Evolutionary conservation across 2,797 vertebrate species (phyloP).

Genomic region (Pogoniulus pusillus): DNA sequence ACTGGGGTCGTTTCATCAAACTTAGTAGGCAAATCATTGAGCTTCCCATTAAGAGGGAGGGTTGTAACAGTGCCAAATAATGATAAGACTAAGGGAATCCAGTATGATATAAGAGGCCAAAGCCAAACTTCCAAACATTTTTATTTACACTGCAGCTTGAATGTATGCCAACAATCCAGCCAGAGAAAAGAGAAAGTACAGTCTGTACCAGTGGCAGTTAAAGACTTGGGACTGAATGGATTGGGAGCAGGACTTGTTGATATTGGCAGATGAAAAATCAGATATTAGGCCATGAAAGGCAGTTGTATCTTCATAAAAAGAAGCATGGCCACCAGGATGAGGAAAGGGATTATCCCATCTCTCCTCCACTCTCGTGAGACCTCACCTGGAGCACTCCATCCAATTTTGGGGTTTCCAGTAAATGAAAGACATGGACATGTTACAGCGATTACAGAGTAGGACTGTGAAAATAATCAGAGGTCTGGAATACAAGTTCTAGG

Average conservation of each 20-base stretch:
- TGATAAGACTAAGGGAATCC: not conserved
- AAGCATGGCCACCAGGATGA: fast-evolving
- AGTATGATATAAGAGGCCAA: slow-evolving; percentile 38
- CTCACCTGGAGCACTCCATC: not conserved
- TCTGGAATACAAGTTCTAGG: not conserved
- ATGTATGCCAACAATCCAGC: slow-evolving; percentile 52
- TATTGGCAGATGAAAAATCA: not conserved
- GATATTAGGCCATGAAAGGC: not conserved
- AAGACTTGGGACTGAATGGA: not conserved
- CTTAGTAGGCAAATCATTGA: not conserved
- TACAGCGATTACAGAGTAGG: not conserved
- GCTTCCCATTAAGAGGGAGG: not conserved
- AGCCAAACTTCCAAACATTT: slow-evolving; percentile 54
- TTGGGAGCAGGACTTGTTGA: not conserved
- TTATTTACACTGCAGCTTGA: slow-evolving; percentile 60
- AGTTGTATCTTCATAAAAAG: not conserved
- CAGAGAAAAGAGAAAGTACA: slow-evolving; percentile 39
- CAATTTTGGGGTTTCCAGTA: not conserved
- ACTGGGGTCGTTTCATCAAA: not conserved
- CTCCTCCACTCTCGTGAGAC: not conserved
- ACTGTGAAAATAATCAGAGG: not conserved
- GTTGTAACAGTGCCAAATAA: slow-evolving; percentile 32
- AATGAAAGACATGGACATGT: not conserved
- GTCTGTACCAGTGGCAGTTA: not conserved
- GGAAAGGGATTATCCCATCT: not conserved